These are phyloP conservation scores for Phainopepla nitens DNA, from an alignment of 2,113 vertebrate genomes.

Conservation along the genomic window DNA sequence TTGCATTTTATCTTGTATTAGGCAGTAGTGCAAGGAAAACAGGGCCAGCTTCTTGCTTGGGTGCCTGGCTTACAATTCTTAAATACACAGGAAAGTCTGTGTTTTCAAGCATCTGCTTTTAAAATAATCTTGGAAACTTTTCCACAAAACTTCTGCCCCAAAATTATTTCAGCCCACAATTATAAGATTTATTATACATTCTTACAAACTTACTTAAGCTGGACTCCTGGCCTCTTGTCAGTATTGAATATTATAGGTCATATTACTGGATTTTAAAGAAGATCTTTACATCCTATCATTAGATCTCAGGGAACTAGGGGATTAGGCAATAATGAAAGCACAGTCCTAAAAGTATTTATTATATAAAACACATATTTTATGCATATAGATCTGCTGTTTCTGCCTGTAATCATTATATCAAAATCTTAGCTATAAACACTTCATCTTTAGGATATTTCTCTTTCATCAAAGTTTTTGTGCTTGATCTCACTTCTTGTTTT, in stretches of 20 bases:
- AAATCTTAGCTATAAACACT: background rate
- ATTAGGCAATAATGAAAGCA: background rate
- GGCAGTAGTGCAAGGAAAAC: background rate
- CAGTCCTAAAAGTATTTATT: background rate
- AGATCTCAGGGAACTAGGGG: background rate
- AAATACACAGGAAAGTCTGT: background rate
- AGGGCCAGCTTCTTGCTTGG: background rate
- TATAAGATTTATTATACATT: background rate
- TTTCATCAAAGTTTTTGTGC: background rate
- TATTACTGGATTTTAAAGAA: background rate
- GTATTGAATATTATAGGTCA: background rate
- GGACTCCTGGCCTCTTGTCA: background rate
- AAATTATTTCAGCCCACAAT: background rate
- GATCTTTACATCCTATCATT: background rate
- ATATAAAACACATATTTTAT: background rate
- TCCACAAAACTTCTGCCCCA: background rate
- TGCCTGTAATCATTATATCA: background rate
- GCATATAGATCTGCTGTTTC: background rate
- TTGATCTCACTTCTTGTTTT: background rate
- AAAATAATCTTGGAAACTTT: background rate
- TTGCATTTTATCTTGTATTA: background rate
- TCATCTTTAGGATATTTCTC: background rate
- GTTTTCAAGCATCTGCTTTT: background rate
- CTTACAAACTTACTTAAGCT: background rate
- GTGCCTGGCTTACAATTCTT: background rate